Conservation (phyloP, 2,888 invertebrate genomes). For the Tinea pellionella region DNA sequence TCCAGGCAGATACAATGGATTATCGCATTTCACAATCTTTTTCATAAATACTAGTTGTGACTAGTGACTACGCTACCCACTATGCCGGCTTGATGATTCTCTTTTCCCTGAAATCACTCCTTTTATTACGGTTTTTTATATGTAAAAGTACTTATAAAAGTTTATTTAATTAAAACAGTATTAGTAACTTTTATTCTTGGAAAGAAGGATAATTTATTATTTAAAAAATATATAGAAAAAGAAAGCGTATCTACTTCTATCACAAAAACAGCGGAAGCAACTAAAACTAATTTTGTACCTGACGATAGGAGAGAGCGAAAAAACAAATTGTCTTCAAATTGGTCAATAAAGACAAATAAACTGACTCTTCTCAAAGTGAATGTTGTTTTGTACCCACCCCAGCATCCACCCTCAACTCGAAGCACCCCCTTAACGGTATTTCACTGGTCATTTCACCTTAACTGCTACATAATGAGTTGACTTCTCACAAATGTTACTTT, state of each 20-base stretch:
- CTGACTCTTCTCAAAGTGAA: neutral
- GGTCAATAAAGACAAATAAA: constrained; percentile 13
- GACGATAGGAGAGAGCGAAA: neutral
- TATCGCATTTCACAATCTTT: no score
- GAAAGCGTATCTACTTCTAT: neutral
- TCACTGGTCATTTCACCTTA: constrained; percentile 6
- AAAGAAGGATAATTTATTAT: no score
- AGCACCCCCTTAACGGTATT: neutral
- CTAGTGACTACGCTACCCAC: no score
- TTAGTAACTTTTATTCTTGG: no score
- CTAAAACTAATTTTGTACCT: constrained; percentile 9
- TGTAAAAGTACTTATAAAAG: no score
- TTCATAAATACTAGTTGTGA: no score
- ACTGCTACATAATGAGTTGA: neutral
- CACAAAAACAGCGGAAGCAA: neutral
- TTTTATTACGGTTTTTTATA: no score
- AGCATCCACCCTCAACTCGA: neutral
- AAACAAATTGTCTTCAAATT: constrained; percentile 13
- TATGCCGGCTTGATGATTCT: no score
- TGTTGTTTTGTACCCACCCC: constrained; percentile 1
- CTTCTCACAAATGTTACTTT: constrained; percentile 1
- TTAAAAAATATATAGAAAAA: no score
- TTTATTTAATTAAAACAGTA: no score
- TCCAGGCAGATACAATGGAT: no score
- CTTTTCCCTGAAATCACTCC: no score